Conservation (phyloP, 1,140 invertebrate species). For the Pseudomyrmex sp. region DNA sequence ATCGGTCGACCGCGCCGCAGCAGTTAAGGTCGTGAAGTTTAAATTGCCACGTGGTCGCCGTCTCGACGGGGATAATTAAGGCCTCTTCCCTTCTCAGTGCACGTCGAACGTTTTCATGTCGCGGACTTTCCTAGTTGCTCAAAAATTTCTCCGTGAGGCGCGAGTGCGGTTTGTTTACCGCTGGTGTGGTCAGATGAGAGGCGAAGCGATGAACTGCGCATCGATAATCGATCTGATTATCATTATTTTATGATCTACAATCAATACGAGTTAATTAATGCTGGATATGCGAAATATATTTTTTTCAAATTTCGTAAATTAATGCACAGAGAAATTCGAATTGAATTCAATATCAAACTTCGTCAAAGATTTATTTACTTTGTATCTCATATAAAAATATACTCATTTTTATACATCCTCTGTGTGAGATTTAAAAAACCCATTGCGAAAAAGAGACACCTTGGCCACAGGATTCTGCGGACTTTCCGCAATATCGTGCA, state of each 20-base stretch:
- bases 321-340: too few species aligned
- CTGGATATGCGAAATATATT: too few species aligned
- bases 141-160: background rate
- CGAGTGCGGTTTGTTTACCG: conserved; percentile 20
- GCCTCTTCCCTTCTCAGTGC: conserved; percentile 11
- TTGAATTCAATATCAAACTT: too few species aligned
- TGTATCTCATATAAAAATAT: too few species aligned
- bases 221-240: background rate
- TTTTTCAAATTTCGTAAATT: too few species aligned
- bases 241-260: too few species aligned
- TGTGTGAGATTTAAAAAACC: too few species aligned
- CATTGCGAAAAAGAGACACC: too few species aligned
- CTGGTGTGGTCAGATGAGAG: background rate
- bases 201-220: background rate
- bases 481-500: too few species aligned
- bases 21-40: conserved; percentile 70
- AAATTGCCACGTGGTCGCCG: conserved; percentile 69
- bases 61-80: conserved; percentile 60
- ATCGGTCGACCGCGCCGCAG: conserved; percentile 4
- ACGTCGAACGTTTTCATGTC: conserved; percentile 43
- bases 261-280: background rate
- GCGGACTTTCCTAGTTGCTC: conserved; percentile 4
- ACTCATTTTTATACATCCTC: too few species aligned
- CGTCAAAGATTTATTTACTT: too few species aligned
- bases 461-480: too few species aligned